Conservation (phyloP, 2,888 invertebrate species). For the Gnatocerus cornutus region DNA sequence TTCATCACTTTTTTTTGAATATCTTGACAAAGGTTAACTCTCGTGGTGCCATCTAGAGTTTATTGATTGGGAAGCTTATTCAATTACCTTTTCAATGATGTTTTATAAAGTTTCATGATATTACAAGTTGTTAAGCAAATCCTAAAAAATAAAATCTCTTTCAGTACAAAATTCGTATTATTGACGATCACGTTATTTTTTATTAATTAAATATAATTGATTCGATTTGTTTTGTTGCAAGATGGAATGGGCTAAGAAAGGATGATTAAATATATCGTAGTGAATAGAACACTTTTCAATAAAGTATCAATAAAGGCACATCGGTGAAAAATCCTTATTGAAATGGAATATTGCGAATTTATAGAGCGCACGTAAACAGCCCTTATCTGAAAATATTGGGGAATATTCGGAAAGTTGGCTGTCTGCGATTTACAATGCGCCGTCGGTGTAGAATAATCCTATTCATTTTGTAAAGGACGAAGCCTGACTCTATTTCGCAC, state of each 20-base stretch:
- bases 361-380: conserved; percentile 32
- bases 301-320: conserved; percentile 12
- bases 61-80: too few species aligned
- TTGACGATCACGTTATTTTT: too few species aligned
- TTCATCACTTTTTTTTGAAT: too few species aligned
- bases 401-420: conserved; percentile 34
- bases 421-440: conserved; percentile 33
- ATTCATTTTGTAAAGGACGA: conserved; percentile 57
- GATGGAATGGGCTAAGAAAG: not conserved
- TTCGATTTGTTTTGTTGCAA: not conserved
- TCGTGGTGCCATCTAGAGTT: too few species aligned
- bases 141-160: too few species aligned
- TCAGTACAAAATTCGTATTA: too few species aligned
- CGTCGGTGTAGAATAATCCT: conserved; percentile 55
- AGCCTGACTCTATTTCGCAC: conserved; percentile 58
- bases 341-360: conserved; percentile 22
- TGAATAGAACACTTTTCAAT: not conserved
- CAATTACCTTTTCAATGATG: too few species aligned
- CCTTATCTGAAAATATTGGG: conserved; percentile 34
- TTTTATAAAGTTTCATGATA: too few species aligned
- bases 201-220: too few species aligned
- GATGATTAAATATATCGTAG: not conserved
- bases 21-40: too few species aligned
- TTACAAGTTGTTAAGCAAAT: too few species aligned
- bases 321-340: conserved; percentile 6